phyloP scores from a whole-genome alignment of 2,113 vertebrate genomes.

The Maccullochella peelii region DNA sequence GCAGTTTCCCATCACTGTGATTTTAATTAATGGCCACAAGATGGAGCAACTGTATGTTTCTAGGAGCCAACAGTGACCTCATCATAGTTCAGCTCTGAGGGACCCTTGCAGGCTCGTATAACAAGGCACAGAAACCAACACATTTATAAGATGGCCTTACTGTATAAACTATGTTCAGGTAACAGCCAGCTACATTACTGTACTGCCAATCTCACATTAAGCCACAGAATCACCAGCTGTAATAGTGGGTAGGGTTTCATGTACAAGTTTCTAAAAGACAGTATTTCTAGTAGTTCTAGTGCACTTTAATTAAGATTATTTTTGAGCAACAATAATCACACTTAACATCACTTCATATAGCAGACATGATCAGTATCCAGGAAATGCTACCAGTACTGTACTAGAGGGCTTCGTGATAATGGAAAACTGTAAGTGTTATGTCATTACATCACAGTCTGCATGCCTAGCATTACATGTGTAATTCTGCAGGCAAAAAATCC shows the following conservation, averaged over 20 bases:
- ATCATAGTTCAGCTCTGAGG: not conserved
- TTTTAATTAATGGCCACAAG: constrained; percentile 54
- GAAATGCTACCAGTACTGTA: not conserved
- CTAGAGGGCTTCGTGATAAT: not conserved
- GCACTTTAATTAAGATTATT: not conserved
- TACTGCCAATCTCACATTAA: constrained; percentile 4
- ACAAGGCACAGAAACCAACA: not conserved
- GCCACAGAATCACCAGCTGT: not conserved
- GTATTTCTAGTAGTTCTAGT: not conserved
- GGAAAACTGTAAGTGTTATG: not conserved
- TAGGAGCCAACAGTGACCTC: not conserved
- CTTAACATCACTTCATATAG: not conserved
- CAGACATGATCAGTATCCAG: constrained; percentile 1
- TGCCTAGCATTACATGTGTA: constrained; percentile 14
- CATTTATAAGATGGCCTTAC: constrained; percentile 1
- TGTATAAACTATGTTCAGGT: not conserved
- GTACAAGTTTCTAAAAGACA: not conserved
- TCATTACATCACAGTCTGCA: constrained; percentile 50
- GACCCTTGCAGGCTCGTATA: not conserved
- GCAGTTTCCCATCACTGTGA: not conserved
- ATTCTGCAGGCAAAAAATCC: constrained; percentile 11
- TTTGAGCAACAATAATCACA: not conserved
- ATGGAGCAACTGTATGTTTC: constrained; percentile 44
- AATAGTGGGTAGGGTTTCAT: not conserved
- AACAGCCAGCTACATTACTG: not conserved